A percentile compares a stretch with the other conserved stretches of the same genome.
Evolutionary conservation across 35 echinoderm and acorn worm genomes (phyloP).

Genomic region (Ophiothrix spiculata): DNA sequence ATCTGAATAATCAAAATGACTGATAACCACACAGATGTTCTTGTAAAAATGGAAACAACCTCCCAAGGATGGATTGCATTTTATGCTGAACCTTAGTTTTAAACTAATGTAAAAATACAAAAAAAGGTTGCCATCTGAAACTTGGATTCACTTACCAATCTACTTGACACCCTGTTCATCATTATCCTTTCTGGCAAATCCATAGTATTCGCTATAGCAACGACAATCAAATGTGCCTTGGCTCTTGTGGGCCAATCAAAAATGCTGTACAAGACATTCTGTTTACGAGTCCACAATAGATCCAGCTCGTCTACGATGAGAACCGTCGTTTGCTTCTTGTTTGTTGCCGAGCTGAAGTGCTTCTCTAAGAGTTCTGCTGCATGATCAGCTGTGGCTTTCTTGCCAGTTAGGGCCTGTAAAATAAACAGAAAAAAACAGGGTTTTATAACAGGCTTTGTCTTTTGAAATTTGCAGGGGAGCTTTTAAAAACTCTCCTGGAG

Average conservation of each 20-base stretch:
- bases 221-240: conserved; percentile 76
- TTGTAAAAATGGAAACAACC: no score
- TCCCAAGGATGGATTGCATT: no score
- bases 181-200: conserved; percentile 93
- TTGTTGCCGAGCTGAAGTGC: conserved; percentile 50
- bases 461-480: no score
- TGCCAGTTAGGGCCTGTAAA: conserved; percentile 65
- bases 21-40: no score
- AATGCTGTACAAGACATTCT: conserved; percentile 91
- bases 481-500: no score
- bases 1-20: no score
- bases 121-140: no score
- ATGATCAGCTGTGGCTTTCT: conserved; percentile 96
- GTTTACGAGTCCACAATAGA: conserved; percentile 94
- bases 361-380: conserved; percentile 74
- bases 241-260: conserved; percentile 98
- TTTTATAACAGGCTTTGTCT: no score
- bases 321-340: conserved; percentile 49
- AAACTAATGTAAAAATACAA: no score
- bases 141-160: conserved; percentile 63
- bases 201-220: conserved; percentile 99
- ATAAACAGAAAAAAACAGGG: conserved; percentile 19
- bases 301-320: conserved; percentile 98
- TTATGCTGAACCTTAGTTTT: no score
- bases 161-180: conserved; percentile 94